Base-by-base conservation (phyloP, 2,113 vertebrate species). In the Chamaea fasciata region DNA sequence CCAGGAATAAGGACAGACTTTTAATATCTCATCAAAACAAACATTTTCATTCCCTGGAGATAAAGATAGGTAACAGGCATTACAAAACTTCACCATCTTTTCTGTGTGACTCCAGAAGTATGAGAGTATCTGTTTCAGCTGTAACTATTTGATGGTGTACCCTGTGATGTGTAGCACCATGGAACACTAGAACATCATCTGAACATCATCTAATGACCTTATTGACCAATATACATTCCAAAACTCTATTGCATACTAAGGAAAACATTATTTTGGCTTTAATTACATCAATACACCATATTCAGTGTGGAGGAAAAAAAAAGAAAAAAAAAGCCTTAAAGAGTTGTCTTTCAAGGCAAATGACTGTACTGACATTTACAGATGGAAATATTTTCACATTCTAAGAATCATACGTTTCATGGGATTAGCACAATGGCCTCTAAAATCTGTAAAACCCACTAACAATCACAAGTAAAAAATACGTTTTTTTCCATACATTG, bases 361-460 rank as follows among this genome's bases (percentile, higher is more conserved):
- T 0, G 0, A 11, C 46, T 24, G 2, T n/a, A 64, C 23, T 78
- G 50, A 52, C 33, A 82, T 20, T 31, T 23, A 65, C 9, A 88
- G 84, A 65, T 44, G 37, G 52, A 85, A 83, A 60, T 64, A n/a
- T 7, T 81, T 84, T 55, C 12, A 56, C 4, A 8, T 67, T 62
- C 80, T 55, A 89, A 76, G 53, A 76, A 67, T 62, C 16, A 75
- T 26, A 13, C 18, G 15, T 68, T 18, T 91, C 26, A 59, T 28
- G n/a, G 11, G 2, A 75, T 59, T 79, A 82, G 21, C 2, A 4
- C 20, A 60, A 10, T 46, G 26, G 11, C 26, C 7, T 79, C 52
- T 78, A 59, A 42, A 23, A 79, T 57, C 56, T 67, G 52, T 13
- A 88, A 94, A 75, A 59, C 3, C 28, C 27, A 85, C 27, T 50